Conservation (phyloP, 2,888 invertebrate species). For the Arctia plantaginis region DNA sequence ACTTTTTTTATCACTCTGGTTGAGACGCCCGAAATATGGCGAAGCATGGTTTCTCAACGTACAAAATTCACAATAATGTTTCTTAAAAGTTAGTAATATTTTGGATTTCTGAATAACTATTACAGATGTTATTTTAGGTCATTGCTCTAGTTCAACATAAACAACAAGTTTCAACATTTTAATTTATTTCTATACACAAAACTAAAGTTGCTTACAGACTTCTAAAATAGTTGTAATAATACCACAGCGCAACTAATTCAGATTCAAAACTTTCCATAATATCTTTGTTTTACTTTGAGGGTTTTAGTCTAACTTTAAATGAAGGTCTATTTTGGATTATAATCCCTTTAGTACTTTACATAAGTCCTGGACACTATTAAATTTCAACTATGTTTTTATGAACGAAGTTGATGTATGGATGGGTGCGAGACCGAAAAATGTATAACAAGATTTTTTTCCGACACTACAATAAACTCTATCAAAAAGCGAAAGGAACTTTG, state of each 20-base stretch:
- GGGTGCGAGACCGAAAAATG: too few relatives aligned
- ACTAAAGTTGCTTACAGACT: background rate
- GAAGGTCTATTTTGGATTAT: constrained; percentile 10
- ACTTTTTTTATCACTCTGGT: too few relatives aligned
- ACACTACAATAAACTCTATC: too few relatives aligned
- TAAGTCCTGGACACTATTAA: background rate
- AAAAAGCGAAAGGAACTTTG: too few relatives aligned
- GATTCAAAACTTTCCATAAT: constrained; percentile 8
- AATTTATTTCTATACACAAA: background rate
- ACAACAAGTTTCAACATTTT: background rate
- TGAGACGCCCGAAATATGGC: too few relatives aligned
- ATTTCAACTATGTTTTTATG: background rate
- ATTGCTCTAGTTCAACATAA: background rate
- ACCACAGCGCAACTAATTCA: background rate
- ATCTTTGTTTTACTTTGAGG: constrained; percentile 8
- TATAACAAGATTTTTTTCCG: too few relatives aligned
- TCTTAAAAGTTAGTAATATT: background rate
- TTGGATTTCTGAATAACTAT: background rate
- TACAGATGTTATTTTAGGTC: background rate
- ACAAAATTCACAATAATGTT: too few relatives aligned
- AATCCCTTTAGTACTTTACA: constrained; percentile 1
- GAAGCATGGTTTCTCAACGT: too few relatives aligned
- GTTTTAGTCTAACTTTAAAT: constrained; percentile 12
- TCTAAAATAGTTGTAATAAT: constrained; percentile 7
- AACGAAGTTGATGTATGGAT: too few relatives aligned